A percentile compares a stretch with the other conserved stretches of the same genome.
phyloP scores from a whole-genome alignment of 2,797 vertebrate species.

The Brachyalestes nurse region DNA sequence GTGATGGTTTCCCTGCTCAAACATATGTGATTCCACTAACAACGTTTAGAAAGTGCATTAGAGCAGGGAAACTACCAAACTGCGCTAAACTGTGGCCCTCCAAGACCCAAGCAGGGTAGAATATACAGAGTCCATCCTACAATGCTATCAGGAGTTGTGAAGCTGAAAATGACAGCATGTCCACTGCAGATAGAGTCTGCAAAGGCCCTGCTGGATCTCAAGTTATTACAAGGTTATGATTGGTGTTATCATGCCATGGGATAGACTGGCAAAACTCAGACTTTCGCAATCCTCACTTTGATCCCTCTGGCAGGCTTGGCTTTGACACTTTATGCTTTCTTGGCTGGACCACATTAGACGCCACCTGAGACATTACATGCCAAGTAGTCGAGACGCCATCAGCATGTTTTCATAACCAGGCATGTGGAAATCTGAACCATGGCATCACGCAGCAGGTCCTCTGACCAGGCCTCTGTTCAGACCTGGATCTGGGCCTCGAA shows the following conservation, averaged over 20 bases:
- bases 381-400: slow-evolving; percentile 49
- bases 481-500: background rate
- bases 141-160: too few relatives aligned
- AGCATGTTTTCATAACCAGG: slow-evolving; percentile 55
- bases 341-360: slow-evolving; percentile 55
- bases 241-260: slow-evolving; percentile 31
- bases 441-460: slow-evolving; percentile 35
- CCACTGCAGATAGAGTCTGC: slow-evolving; percentile 22
- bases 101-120: background rate
- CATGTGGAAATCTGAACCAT: slow-evolving; percentile 52
- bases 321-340: slow-evolving; percentile 58
- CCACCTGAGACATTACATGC: slow-evolving; percentile 56
- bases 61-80: background rate
- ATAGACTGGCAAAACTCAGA: slow-evolving; percentile 31
- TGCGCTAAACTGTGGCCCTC: background rate
- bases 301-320: slow-evolving; percentile 52
- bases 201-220: slow-evolving; percentile 32
- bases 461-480: slow-evolving; percentile 29
- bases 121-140: background rate
- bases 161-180: slow-evolving; percentile 7
- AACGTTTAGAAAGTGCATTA: background rate
- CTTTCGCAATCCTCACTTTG: slow-evolving; percentile 42
- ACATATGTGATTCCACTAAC: background rate
- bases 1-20: background rate
- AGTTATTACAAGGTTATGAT: slow-evolving; percentile 37